A percentile compares a stretch with the other conserved stretches of the same genome.
phyloP scores from a whole-genome alignment of 2,797 vertebrate species.

The Melanotaenia trifasciata region DNA sequence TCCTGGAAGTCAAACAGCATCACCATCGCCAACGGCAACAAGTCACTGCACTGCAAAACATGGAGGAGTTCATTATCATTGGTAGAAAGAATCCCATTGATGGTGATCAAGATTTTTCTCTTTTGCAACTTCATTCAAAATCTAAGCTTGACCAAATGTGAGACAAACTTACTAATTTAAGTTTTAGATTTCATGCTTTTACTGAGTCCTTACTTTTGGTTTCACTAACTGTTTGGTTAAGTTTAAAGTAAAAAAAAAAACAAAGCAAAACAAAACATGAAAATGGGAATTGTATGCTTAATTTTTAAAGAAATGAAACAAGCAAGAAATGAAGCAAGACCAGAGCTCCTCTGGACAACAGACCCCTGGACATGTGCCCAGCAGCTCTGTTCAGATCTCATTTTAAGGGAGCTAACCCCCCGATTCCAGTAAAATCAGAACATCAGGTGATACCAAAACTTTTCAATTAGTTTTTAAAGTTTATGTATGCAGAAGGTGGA shows the following conservation, averaged over 20 bases:
- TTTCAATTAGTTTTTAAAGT: neutral
- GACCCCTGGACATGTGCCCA: no score
- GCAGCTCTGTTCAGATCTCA: neutral
- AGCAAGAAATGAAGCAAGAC: no score
- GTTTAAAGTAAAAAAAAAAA: no score
- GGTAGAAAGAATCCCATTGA: neutral
- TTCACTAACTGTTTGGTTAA: neutral
- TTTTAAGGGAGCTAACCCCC: neutral
- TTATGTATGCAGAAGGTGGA: neutral
- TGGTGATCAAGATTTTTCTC: no score
- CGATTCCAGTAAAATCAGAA: constrained; percentile 2
- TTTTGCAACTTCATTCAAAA: neutral
- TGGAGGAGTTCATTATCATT: neutral
- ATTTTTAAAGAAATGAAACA: no score
- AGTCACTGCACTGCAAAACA: constrained; percentile 83
- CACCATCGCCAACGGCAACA: constrained; percentile 91
- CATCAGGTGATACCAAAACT: neutral
- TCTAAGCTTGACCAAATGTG: neutral
- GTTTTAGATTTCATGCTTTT: neutral
- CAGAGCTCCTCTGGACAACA: no score
- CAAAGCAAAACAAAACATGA: no score
- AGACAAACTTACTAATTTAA: neutral
- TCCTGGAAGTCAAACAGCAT: constrained; percentile 95
- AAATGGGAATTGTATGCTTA: no score
- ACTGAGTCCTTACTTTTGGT: neutral